These are phyloP conservation scores for Rhizomys pruinosus DNA, from an alignment of 2,113 vertebrate species.

Conservation along the genomic window DNA sequence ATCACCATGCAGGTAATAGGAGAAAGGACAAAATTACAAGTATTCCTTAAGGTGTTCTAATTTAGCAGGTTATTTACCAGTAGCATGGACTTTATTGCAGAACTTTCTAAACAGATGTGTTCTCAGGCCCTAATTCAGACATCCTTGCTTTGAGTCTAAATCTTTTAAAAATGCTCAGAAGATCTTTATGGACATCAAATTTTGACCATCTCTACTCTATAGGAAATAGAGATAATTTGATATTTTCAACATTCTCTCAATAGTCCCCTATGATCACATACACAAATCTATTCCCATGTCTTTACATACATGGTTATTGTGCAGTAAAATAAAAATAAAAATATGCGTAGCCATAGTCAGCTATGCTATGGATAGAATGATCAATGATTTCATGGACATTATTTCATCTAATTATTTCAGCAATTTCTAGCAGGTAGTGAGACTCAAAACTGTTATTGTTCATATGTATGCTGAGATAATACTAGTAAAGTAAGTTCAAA, in stretches of 20 bases:
- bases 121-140: neutral
- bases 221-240: neutral
- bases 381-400: neutral
- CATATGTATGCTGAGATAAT: neutral
- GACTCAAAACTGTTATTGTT: neutral
- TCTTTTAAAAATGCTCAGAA: neutral
- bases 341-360: neutral
- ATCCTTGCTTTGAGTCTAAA: neutral
- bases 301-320: neutral
- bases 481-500: neutral
- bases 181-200: neutral
- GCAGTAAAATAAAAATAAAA: neutral
- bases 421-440: neutral
- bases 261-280: constrained; percentile 1
- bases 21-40: neutral
- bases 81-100: neutral
- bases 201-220: neutral
- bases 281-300: neutral
- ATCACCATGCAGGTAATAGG: neutral
- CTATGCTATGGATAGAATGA: neutral
- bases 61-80: neutral
- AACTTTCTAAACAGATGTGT: neutral
- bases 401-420: neutral
- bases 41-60: neutral
- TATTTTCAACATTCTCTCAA: neutral